Base-by-base conservation (phyloP, 1,140 invertebrate species). In the Achatina immaculata region DNA sequence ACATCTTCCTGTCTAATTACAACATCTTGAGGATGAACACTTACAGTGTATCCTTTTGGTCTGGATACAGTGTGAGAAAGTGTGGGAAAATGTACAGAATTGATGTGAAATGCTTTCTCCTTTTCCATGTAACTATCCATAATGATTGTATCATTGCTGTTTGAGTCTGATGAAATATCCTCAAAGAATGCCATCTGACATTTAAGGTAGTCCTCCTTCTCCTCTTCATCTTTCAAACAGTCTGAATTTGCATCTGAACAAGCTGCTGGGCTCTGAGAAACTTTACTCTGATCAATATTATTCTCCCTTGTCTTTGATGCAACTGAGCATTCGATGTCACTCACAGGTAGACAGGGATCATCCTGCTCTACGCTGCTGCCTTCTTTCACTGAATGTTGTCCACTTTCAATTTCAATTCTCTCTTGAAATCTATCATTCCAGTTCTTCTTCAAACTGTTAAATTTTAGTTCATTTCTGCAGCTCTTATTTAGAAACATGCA, bases 161-260 rank as follows among this genome's bases (percentile, higher is more conserved):
- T 68, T 38, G 78, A 72, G 55, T 69, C 68, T 80, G 78, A 80
- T 1, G 78, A 80, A 9, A 80, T 80, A 58, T 80, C 78, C 31
- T 80, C 78, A 72, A 71, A 80, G 38, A 80, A 80, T 34, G 66
- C 78, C 78, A 80, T 80, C 62, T 80, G 78, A 16, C 66, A 28
- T 42, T 80, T 80, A 0, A 80, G 34, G 45, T 45, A 80, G 42
- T 80, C 78, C 45, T 80, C 68, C 45, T 58, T 69, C 0, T 31
- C 76, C 6, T 42, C 65, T 4, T 51, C n/a, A 21, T 77, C 55
- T 42, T 58, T 40, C 21, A 14, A 34, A 31, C 38, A n/a, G 42
- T 40, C 31, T 7, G 68, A 43, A 31, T 66, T 31, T 36, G 65
- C 24, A 24, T 21, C 21, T 55, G 48, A 55, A 55, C 7, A 7